A percentile compares a stretch with the other conserved stretches of the same genome.
These are phyloP conservation scores for Heterotis niloticus DNA, from an alignment of 2,113 vertebrate genomes.

Conservation along the genomic window DNA sequence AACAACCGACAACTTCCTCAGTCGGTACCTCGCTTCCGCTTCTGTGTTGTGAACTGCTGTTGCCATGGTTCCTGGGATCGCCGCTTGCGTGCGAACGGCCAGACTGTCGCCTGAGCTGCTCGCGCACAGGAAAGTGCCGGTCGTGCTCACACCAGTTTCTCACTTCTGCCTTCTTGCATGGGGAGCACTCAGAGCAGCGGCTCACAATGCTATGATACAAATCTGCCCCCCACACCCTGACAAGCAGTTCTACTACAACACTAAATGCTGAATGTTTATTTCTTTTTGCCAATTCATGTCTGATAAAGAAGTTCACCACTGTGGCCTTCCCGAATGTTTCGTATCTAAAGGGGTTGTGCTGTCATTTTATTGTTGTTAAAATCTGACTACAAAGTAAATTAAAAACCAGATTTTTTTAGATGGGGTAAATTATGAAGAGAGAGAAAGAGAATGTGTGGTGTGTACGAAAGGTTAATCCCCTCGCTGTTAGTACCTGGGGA, in stretches of 20 bases:
- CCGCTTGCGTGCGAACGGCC: conserved; percentile 70
- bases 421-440: no score
- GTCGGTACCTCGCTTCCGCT: conserved; percentile 70
- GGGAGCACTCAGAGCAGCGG: conserved; percentile 51
- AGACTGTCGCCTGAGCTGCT: conserved; percentile 64
- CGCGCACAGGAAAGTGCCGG: conserved; percentile 62
- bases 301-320: conserved; percentile 30
- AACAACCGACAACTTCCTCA: conserved; percentile 78
- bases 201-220: conserved; percentile 40
- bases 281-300: conserved; percentile 43
- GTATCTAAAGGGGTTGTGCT: conserved; percentile 4
- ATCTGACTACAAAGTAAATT: not conserved
- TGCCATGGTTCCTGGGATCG: conserved; percentile 48
- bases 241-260: conserved; percentile 5
- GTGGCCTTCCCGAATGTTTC: conserved; percentile 47
- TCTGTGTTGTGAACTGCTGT: conserved; percentile 60
- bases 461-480: no score
- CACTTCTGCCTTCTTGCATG: conserved; percentile 72
- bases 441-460: no score
- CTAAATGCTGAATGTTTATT: conserved; percentile 28
- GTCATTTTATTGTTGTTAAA: not conserved
- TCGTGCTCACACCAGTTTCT: conserved; percentile 69
- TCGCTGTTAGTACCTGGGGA: not conserved
- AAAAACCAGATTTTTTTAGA: conserved; percentile 1
- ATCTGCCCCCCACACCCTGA: not conserved